These are phyloP conservation scores for Cantharis rufa DNA, from an alignment of 2,888 invertebrate species.

Conservation along the genomic window DNA sequence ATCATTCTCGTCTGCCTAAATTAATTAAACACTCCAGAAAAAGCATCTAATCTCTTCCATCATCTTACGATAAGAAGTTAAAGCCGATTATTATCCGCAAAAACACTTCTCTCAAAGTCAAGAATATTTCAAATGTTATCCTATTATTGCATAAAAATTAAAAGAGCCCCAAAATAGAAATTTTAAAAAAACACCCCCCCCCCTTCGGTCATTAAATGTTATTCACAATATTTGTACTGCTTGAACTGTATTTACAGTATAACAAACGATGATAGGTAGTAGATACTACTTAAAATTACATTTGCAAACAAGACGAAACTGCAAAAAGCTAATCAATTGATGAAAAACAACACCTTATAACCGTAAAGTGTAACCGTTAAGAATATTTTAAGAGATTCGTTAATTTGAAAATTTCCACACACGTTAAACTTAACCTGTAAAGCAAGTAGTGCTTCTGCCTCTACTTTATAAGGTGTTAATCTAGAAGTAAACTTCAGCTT, in stretches of 20 bases:
- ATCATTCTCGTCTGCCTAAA: background rate
- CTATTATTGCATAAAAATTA: no score
- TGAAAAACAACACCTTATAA: slow-evolving; percentile 9
- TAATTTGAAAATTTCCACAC: slow-evolving; percentile 40
- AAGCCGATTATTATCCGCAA: background rate
- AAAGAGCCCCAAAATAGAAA: no score
- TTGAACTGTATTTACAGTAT: background rate
- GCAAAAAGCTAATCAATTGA: background rate
- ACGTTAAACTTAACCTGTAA: slow-evolving; percentile 37
- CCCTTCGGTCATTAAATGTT: no score
- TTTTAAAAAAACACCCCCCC: no score
- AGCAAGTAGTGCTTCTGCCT: slow-evolving; percentile 19
- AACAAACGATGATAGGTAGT: background rate
- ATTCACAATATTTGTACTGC: no score
- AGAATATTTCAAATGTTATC: background rate
- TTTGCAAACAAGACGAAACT: no score
- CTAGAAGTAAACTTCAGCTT: slow-evolving; percentile 8
- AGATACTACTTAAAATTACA: background rate
- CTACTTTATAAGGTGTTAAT: slow-evolving; percentile 15
- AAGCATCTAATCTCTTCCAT: background rate
- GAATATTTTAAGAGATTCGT: slow-evolving; percentile 28
- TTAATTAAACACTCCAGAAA: background rate
- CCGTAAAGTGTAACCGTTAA: slow-evolving; percentile 34
- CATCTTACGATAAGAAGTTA: background rate
- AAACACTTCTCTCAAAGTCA: background rate